Base-by-base conservation (phyloP, 2,113 vertebrate species). In the Montifringilla adamsi region DNA sequence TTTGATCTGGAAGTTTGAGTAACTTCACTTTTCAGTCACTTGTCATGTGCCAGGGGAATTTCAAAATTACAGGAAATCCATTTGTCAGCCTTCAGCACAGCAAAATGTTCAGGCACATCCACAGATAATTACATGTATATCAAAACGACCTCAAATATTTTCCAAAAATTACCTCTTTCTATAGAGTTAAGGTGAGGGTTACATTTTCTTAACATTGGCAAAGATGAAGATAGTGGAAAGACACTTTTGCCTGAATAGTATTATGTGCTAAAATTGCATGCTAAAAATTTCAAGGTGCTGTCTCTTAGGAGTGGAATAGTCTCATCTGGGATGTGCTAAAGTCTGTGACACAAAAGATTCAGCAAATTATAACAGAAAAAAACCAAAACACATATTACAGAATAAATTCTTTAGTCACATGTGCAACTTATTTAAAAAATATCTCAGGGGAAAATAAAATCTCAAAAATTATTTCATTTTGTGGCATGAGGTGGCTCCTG, bases 1-100 rank as follows among this genome's bases (percentile, higher is more conserved):
- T 95, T 95, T 94, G 75, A 93, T 94, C 88, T 83, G 47, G n/a
- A 88, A 77, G 33, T 49, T 93, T 75, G 47, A 5, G 11, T 74
- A 84, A 74, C 8, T 1, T 15, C 39, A 67, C 33, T 43, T 89
- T 87, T 89, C 49, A 82, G 62, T 70, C 55, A 11, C 30, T 90
- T 90, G 14, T 58, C 87, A 43, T 52, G 53, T 73, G 35, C 41
- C 63, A 86, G 43, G 16, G 63, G 72, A 93, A 68, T 77, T 73
- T 68, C 37, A 83, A 83, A 84, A 69, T 55, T 66, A 53, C 27
- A 66, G 62, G 44, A 87, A 85, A 87, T 60, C 26, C 10, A 2
- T 89, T 93, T 93, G 52, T 53, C 60, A 85, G 47, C 74, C 69
- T 85, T 79, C 66, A 75, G 19, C 58, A 60, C 53, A 58, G 37